Percentiles rank a stretch among this genome's conserved stretches.
phyloP scores from a whole-genome alignment of 1,140 invertebrate genomes.

The Atopsyche davidsoni region DNA sequence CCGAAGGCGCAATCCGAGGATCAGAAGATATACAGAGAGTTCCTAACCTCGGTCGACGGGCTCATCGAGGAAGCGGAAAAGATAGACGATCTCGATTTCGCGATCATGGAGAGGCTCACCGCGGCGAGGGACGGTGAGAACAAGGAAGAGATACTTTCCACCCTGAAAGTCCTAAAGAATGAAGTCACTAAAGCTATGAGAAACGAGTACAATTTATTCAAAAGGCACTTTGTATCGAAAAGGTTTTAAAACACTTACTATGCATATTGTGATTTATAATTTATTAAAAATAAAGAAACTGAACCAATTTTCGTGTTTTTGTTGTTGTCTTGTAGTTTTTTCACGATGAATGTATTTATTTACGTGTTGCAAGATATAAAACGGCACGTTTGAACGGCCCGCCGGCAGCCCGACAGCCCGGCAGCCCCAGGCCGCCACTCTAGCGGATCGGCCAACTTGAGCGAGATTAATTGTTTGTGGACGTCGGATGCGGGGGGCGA shows the following conservation, averaged over 20 bases:
- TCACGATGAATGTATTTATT: too few relatives aligned
- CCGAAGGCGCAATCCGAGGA: slow-evolving; percentile 31
- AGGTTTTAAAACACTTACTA: slow-evolving; percentile 23
- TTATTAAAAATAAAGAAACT: too few relatives aligned
- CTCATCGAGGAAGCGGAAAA: slow-evolving; percentile 40
- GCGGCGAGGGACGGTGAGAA: slow-evolving; percentile 36
- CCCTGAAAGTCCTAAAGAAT: slow-evolving; percentile 38
- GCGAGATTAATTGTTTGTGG: too few relatives aligned
- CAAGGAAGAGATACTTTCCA: slow-evolving; percentile 38
- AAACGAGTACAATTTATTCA: slow-evolving; percentile 41
- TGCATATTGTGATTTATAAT: too few relatives aligned
- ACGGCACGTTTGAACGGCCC: too few relatives aligned
- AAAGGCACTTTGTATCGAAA: slow-evolving; percentile 36
- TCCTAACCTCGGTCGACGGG: slow-evolving; percentile 19
- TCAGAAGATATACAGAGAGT: slow-evolving; percentile 34
- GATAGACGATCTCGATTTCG: slow-evolving; percentile 43
- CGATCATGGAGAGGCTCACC: slow-evolving; percentile 39
- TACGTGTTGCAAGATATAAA: too few relatives aligned
- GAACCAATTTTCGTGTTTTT: too few relatives aligned
- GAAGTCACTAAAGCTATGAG: slow-evolving; percentile 39
- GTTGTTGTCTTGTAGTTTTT: too few relatives aligned
- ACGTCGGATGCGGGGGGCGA: too few relatives aligned
- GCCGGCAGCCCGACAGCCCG: too few relatives aligned
- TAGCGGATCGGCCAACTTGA: too few relatives aligned
- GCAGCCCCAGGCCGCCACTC: too few relatives aligned